Evolutionary conservation across 2,113 vertebrate species (phyloP), one percentile per base, ranked within the genome.

Genomic region (Microtus oregoni): DNA sequence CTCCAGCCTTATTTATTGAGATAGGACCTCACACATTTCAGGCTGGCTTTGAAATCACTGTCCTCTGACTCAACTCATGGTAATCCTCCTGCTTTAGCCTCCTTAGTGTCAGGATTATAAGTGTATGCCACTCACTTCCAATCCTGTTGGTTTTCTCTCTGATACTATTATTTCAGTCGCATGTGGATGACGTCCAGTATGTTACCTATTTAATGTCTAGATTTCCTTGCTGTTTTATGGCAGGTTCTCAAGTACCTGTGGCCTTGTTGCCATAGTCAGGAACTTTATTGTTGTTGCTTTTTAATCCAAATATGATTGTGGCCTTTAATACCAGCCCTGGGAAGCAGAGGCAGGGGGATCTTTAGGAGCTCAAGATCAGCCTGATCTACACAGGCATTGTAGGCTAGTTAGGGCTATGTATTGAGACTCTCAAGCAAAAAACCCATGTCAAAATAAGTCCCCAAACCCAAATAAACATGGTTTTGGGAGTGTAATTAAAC

Each of bases 241-340:
- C 20, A 82, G 50, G 19, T 83, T 90, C 44, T 92, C 30, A 63
- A 83, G 65, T 83, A 19, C 86, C 65, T 86, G 89, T 82, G n/a
- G 63, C 63, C 24, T 95, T 17, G 20, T 79, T 86, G 55, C 44
- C 22, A 55, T n/a, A 70, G 32, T 77, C 35, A 70, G 77, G 77
- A 96, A 94, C 30, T 70, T 70, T 50, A 12, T 85, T 90, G 63
- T 92, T 92, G 89, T 90, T 89, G 41, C 79, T 73, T 61, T 63
- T 63, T 61, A 86, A 61, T 61, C 89, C 90, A 90, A 79, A 76
- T 17, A 24, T 79, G 35, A 90, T 28, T 93, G 38, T 94, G 52
- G 79, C 73, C 41, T 38, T 87, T 83, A 41, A 83, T 83, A 13
- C 55, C 13, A 63, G 55, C 55, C 58, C 58, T 83, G 81, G 4